These are phyloP conservation scores for Limenitis camilla DNA, from an alignment of 2,888 invertebrate species.

Conservation along the genomic window DNA sequence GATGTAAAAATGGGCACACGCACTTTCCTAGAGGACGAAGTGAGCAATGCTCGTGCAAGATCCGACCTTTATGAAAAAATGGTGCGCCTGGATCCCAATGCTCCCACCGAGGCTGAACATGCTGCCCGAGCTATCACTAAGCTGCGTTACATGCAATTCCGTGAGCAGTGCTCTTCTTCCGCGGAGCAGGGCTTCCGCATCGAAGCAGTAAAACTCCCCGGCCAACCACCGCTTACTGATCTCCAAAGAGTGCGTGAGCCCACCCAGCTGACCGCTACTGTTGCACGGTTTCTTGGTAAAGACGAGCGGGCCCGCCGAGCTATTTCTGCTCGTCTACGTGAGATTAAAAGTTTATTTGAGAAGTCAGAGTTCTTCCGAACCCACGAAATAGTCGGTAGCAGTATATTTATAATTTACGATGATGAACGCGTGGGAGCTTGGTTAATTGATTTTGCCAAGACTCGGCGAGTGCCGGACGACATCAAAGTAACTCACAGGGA, in stretches of 20 bases:
- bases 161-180: conserved; percentile 94
- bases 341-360: conserved; percentile 86
- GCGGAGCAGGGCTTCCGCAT: conserved; percentile 95
- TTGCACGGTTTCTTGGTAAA: conserved; percentile 82
- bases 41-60: conserved; percentile 88
- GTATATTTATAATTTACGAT: conserved; percentile 95
- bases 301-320: conserved; percentile 79
- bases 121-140: conserved; percentile 90
- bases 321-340: conserved; percentile 82
- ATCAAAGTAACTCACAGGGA: conserved; percentile 83
- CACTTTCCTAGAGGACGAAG: conserved; percentile 96
- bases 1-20: conserved; percentile 98
- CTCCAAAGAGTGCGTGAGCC: conserved; percentile 89
- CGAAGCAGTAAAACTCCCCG: conserved; percentile 93
- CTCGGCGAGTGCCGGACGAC: conserved; percentile 82
- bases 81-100: conserved; percentile 90
- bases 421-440: conserved; percentile 91
- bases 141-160: conserved; percentile 96
- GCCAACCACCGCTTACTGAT: conserved; percentile 88
- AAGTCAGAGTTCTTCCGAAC: conserved; percentile 87
- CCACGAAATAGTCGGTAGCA: conserved; percentile 95
- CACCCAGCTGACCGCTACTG: conserved; percentile 81
- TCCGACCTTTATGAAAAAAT: conserved; percentile 96
- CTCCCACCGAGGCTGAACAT: conserved; percentile 90
- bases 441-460: conserved; percentile 98